These are phyloP conservation scores for Saturnia japonica DNA, from an alignment of 2,888 invertebrate genomes.

Conservation along the genomic window DNA sequence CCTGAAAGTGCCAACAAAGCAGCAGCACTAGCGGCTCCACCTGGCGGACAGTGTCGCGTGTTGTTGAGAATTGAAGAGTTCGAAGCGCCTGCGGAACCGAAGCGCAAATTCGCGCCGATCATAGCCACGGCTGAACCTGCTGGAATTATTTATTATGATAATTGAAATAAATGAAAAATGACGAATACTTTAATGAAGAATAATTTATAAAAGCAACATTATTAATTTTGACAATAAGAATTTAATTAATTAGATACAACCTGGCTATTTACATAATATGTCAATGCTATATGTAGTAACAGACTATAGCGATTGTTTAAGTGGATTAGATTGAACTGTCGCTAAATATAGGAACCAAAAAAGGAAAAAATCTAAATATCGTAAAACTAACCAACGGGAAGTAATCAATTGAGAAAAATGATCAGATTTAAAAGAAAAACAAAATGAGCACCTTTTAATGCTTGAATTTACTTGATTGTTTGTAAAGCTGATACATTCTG, in stretches of 20 bases:
- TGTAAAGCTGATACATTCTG: neutral
- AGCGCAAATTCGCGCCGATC: slow-evolving; percentile 90
- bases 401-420: neutral
- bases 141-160: slow-evolving; percentile 26
- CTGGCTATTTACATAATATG: too few relatives aligned
- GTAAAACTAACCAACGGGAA: neutral
- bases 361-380: neutral
- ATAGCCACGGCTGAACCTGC: slow-evolving; percentile 88
- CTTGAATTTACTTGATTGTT: neutral
- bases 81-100: slow-evolving; percentile 85
- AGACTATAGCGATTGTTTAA: too few relatives aligned
- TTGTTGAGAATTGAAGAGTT: slow-evolving; percentile 86
- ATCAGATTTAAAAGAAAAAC: neutral
- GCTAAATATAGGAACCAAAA: neutral
- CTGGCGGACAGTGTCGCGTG: slow-evolving; percentile 90
- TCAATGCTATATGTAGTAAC: too few relatives aligned
- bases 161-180: slow-evolving; percentile 21
- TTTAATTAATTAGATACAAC: too few relatives aligned
- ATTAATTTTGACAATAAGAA: neutral
- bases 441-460: neutral
- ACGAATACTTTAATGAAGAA: too few relatives aligned
- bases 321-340: neutral
- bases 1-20: slow-evolving; percentile 89
- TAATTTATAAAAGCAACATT: neutral
- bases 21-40: slow-evolving; percentile 89